phyloP scores from a whole-genome alignment of 2,888 invertebrate species.

The Nomada lathburiana region DNA sequence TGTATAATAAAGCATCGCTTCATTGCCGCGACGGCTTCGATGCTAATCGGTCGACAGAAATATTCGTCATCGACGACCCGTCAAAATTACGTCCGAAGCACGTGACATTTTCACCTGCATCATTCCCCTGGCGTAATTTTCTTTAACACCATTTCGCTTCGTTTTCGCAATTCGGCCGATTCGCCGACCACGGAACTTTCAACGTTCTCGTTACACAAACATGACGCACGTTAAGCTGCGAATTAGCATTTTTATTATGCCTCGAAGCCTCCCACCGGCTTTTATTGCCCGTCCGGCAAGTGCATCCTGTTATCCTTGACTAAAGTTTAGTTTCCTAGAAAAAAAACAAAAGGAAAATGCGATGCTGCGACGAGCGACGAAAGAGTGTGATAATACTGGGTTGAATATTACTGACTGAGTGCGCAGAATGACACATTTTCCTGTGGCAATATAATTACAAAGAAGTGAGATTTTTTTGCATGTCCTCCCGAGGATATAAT shows the following conservation, averaged over 20 bases:
- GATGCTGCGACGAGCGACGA: background rate
- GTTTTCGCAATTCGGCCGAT: slow-evolving; percentile 4
- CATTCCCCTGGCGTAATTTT: slow-evolving; percentile 1
- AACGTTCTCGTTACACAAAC: slow-evolving; percentile 53
- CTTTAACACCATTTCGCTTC: background rate
- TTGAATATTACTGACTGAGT: background rate
- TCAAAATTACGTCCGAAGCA: background rate
- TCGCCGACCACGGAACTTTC: slow-evolving; percentile 28
- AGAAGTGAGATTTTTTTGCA: too few species aligned
- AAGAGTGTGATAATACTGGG: background rate
- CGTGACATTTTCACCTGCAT: background rate
- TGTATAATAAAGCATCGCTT: slow-evolving; percentile 57
- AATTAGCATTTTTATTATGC: slow-evolving; percentile 60
- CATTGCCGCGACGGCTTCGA: slow-evolving; percentile 56
- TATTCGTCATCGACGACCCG: background rate
- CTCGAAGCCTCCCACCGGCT: slow-evolving; percentile 34
- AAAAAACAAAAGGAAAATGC: background rate
- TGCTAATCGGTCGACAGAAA: slow-evolving; percentile 67
- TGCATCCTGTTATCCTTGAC: slow-evolving; percentile 42
- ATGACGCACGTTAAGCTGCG: slow-evolving; percentile 54
- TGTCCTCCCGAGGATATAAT: too few species aligned
- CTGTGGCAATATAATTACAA: background rate
- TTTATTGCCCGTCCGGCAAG: slow-evolving; percentile 35
- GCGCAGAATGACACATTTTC: background rate
- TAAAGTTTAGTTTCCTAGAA: slow-evolving; percentile 35